A percentile compares a stretch with the other conserved stretches of the same genome.
These are phyloP conservation scores for Scaptomyza pallida DNA, from an alignment of 1,140 invertebrate genomes.

Conservation along the genomic window DNA sequence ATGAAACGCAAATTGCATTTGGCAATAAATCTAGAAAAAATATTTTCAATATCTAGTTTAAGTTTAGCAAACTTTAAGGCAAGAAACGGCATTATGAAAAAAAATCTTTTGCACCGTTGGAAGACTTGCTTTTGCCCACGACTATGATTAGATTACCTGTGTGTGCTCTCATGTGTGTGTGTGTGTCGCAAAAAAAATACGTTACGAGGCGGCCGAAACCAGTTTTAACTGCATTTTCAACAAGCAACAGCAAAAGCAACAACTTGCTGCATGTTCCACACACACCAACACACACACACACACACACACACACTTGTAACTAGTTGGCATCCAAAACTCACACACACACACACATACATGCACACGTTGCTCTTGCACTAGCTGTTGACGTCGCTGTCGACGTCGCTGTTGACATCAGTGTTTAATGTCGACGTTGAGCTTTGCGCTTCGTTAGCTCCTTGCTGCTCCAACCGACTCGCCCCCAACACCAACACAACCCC, in stretches of 20 bases:
- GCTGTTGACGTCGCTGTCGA: constrained; percentile 8
- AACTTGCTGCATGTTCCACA: constrained; percentile 41
- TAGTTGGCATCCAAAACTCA: constrained; percentile 16
- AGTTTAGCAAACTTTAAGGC: background rate
- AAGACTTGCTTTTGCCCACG: constrained; percentile 14
- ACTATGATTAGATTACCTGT: constrained; percentile 39
- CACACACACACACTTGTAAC: background rate
- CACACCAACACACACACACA: constrained; percentile 16
- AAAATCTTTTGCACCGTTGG: background rate
- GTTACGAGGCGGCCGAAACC: constrained; percentile 36
- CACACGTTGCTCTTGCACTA: background rate
- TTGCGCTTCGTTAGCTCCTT: constrained; percentile 44
- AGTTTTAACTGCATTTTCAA: constrained; percentile 49
- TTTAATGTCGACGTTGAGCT: constrained; percentile 23
- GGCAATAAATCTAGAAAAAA: background rate
- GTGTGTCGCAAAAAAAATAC: constrained; percentile 30
- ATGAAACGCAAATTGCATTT: background rate
- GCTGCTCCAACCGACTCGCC: background rate
- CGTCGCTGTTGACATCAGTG: constrained; percentile 13
- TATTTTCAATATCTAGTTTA: background rate
- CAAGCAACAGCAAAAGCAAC: constrained; percentile 22
- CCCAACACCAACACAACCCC: background rate
- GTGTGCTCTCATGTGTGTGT: too few species aligned
- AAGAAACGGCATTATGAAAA: background rate
- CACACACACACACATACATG: background rate